Evolutionary conservation across 1,140 invertebrate genomes (phyloP).

Genomic region (Helicoverpa zea): DNA sequence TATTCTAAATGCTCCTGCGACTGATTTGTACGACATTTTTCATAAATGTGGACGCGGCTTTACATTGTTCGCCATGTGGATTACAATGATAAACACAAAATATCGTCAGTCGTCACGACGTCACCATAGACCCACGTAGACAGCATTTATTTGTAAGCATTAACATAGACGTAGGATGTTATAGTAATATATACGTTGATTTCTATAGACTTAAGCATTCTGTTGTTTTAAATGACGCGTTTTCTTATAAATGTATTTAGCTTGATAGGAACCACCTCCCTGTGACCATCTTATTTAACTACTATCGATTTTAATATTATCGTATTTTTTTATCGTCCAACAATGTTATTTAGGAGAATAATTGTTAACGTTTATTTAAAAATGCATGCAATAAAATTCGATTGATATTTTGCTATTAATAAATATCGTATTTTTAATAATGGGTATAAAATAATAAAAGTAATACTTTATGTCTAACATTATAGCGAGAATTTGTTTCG

Average conservation of each 20-base stretch:
- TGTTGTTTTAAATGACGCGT: conserved; percentile 73
- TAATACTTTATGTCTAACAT: conserved; percentile 75
- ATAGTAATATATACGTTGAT: conserved; percentile 87
- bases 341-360: conserved; percentile 74
- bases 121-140: conserved; percentile 65
- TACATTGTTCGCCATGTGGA: conserved; percentile 4
- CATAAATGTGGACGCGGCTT: conserved; percentile 9
- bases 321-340: conserved; percentile 72
- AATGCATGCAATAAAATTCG: conserved; percentile 83
- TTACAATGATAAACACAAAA: conserved; percentile 11
- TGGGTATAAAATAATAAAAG: conserved; percentile 54
- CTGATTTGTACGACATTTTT: not conserved
- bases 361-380: conserved; percentile 76
- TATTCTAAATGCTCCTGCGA: not conserved
- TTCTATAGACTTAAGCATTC: conserved; percentile 81
- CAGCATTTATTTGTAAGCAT: conserved; percentile 83
- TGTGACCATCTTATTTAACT: conserved; percentile 66
- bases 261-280: conserved; percentile 60
- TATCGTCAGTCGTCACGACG: not conserved
- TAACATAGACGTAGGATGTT: conserved; percentile 80
- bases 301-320: conserved; percentile 53
- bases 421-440: conserved; percentile 70
- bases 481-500: conserved; percentile 51
- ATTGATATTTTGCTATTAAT: conserved; percentile 83
- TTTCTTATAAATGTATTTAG: conserved; percentile 64